Conservation (phyloP, 1,140 invertebrate genomes). For the Geopemphigus sp. region DNA sequence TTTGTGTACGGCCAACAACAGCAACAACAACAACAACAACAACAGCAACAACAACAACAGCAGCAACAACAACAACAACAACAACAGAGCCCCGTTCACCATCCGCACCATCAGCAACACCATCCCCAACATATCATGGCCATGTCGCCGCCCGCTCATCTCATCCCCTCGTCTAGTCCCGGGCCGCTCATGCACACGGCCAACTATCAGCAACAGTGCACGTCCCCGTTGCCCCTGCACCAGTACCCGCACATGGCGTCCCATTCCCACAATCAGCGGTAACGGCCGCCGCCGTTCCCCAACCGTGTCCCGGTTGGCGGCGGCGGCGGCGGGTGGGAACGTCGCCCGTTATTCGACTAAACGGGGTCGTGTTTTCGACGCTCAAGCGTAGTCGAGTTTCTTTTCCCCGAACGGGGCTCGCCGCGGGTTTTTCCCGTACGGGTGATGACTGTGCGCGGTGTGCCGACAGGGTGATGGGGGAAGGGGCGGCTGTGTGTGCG, state of each 20-base stretch:
- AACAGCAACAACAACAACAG: conserved; percentile 52
- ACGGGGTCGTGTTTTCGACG: too few relatives aligned
- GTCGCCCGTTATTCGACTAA: too few relatives aligned
- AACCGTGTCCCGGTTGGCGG: conserved; percentile 1
- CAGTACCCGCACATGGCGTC: conserved; percentile 63
- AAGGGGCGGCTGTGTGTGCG: too few relatives aligned
- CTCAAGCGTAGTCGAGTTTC: too few relatives aligned
- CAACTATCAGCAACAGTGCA: conserved; percentile 61
- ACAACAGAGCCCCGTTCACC: conserved; percentile 61
- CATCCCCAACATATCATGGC: conserved; percentile 61
- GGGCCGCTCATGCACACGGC: conserved; percentile 58
- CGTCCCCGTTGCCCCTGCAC: conserved; percentile 63
- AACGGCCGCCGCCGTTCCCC: conserved; percentile 54
- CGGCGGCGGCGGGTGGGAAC: too few relatives aligned
- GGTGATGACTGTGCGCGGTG: too few relatives aligned
- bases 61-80: too few relatives aligned
- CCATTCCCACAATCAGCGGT: conserved; percentile 70
- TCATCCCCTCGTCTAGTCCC: conserved; percentile 62
- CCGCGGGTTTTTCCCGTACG: too few relatives aligned
- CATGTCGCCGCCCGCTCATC: conserved; percentile 64
- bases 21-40: conserved; percentile 56
- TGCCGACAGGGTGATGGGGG: too few relatives aligned
- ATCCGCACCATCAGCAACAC: conserved; percentile 57
- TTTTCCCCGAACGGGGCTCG: too few relatives aligned
- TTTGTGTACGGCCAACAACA: conserved; percentile 68